Evolutionary conservation across 1,140 invertebrate species (phyloP).

Genomic region (Zaprionus ornatus): DNA sequence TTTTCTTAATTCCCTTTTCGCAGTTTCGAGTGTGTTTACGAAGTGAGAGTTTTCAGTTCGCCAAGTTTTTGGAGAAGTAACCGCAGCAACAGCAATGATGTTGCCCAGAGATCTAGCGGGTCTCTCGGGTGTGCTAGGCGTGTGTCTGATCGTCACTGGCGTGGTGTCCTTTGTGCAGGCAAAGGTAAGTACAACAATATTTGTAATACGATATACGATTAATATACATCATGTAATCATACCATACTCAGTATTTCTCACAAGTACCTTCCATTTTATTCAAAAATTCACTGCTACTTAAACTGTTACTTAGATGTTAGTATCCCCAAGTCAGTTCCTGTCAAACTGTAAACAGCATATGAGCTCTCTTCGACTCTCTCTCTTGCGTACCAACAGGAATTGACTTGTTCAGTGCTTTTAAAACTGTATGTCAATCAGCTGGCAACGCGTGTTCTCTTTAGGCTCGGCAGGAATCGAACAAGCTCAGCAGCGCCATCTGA

Average conservation of each 20-base stretch:
- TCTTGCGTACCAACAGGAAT: neutral
- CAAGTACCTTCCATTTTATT: too few species aligned
- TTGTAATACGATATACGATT: too few species aligned
- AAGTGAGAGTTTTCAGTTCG: slow-evolving; percentile 43
- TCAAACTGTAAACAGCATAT: neutral
- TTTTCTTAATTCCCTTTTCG: slow-evolving; percentile 51
- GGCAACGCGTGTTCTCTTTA: slow-evolving; percentile 5
- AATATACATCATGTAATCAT: too few species aligned
- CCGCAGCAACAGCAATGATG: slow-evolving; percentile 57
- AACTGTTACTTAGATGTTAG: slow-evolving; percentile 15
- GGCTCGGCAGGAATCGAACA: neutral
- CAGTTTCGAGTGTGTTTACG: slow-evolving; percentile 73
- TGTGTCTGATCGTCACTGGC: slow-evolving; percentile 58
- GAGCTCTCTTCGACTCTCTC: neutral
- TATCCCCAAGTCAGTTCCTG: neutral
- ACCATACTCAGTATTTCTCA: too few species aligned
- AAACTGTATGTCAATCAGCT: slow-evolving; percentile 30
- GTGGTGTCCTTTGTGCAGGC: slow-evolving; percentile 62
- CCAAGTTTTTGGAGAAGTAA: slow-evolving; percentile 40
- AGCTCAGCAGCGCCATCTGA: slow-evolving; percentile 23
- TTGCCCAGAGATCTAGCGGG: slow-evolving; percentile 78
- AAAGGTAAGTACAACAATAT: slow-evolving; percentile 64
- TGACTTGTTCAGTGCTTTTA: neutral
- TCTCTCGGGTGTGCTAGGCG: slow-evolving; percentile 79
- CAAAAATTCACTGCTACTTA: slow-evolving; percentile 10